Evolutionary conservation across 2,113 vertebrate genomes (phyloP), one percentile per base, ranked within the genome.

Genomic region (Lagopus muta): DNA sequence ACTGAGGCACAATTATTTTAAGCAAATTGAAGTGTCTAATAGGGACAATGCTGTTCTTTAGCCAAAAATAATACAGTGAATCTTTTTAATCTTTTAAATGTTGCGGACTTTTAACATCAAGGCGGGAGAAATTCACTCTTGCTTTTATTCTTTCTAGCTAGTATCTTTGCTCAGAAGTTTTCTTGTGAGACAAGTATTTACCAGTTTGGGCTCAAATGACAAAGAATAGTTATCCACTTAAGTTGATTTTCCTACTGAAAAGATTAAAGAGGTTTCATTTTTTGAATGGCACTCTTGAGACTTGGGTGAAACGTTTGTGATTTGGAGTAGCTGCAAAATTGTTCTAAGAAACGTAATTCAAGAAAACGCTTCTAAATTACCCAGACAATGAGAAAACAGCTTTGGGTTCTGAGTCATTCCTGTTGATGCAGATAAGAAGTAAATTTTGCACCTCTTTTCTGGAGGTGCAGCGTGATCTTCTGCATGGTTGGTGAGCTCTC

Each of bases 1-100:
- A 73, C 82, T 52, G 87, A 83, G 65, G 78, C 92, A 90, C 94
- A 95, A 85, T 95, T 88, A 88, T 96, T 96, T 94, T 81, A 92
- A 92, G 70, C 66, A 88, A 93, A 88, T 89, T 72, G 76, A 88
- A 93, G 86, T 90, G 82, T 86, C 86, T 92, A 71, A 24, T 71
- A 85, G 62, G 16, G 19, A 89, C 92, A 87, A 83, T 62, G 75
- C 43, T 88, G 43, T 32, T 86, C 82, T 92, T 86, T 45, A 72
- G 65, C 84, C 90, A 72, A 95, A 95, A 95, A 89, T 82, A 72
- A 60, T 54, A 24, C 50, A 75, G 55, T 12, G 57, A 43, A 48
- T 67, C 24, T 47, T 86, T 10, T 88, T 52, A 71, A 83, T 86
- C 65, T 84, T 88, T 75, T 57, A 81, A 74, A 57, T 24, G 13